Base-by-base conservation (phyloP, 1,140 invertebrate genomes). In the Bathynomus jamesi region DNA sequence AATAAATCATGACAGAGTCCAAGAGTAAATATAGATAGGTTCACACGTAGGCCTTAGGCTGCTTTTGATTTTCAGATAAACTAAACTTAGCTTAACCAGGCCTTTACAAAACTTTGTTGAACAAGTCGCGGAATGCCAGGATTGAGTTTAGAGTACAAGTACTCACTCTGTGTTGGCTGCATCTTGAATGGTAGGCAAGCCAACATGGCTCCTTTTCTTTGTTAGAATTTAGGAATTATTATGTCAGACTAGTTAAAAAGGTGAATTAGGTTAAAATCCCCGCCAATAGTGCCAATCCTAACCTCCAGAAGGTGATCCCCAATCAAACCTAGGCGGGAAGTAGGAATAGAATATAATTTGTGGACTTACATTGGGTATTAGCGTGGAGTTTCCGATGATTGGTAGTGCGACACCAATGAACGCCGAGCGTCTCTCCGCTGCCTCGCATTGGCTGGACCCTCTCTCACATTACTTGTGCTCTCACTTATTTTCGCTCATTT, bases 351-450 rank as follows among this genome's bases (percentile, higher is more conserved):
- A 85, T 85, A 87, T 88, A 88, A 88, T 88, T 87, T 88, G 87
- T 86, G 85, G 84, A 89, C 88, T 89, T 89, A 89, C 88, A 88
- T 88, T 87, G 87, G 87, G 88, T 87, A 88, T 87, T 89, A 77
- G 76, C 61, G 71, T 64, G 73, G 67, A 72, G 73, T 73, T 74
- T 80, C 78, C 77, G 76, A 76, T 79, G 78, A 79, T 80, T 80
- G 79, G 78, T 80, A 82, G 81, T 81, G 78, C 79, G 80, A 77
- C 77, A 78, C 78, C 79, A 80, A 80, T 80, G 79, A 79, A 80
- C 71, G 70, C 60, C 65, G 62, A 66, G 70, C 76, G 69, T 70
- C 69, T 65, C 68, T 64, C 64, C 69, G 63, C 64, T 67, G 71
- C 67, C 65, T 61, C 72, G 70, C 70, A 74, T 74, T 74, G 76